Percentiles rank a stretch among this genome's conserved stretches.
These are phyloP conservation scores for Glaucopsyche alexis DNA, from an alignment of 2,888 invertebrate genomes.

Conservation along the genomic window DNA sequence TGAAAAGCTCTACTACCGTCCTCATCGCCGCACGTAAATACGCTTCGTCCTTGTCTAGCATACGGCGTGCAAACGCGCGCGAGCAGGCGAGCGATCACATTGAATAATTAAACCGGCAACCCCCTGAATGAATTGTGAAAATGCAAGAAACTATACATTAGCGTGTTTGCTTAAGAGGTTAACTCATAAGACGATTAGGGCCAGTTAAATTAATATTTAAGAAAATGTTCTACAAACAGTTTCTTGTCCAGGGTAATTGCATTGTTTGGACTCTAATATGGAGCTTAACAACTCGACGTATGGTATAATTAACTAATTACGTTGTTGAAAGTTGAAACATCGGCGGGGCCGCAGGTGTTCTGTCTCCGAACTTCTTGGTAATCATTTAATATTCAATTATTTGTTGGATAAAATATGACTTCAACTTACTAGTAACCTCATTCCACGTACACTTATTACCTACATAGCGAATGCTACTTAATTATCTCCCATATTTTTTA, in stretches of 20 bases:
- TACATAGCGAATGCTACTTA: neutral
- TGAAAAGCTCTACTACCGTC: slow-evolving; percentile 32
- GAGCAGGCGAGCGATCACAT: slow-evolving; percentile 51
- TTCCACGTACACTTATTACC: slow-evolving; percentile 3
- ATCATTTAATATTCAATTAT: slow-evolving; percentile 21
- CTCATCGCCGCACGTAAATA: slow-evolving; percentile 36
- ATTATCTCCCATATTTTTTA: neutral
- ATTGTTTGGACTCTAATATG: slow-evolving; percentile 54
- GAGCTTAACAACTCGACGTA: slow-evolving; percentile 42
- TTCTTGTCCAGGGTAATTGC: slow-evolving; percentile 54
- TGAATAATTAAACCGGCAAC: slow-evolving; percentile 67
- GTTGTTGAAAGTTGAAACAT: neutral
- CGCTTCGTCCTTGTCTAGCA: slow-evolving; percentile 48
- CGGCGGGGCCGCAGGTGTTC: slow-evolving; percentile 9
- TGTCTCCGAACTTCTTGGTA: slow-evolving; percentile 6
- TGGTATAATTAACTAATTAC: slow-evolving; percentile 27
- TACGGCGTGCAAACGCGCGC: slow-evolving; percentile 33
- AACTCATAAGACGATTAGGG: slow-evolving; percentile 55
- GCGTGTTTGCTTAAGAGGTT: slow-evolving; percentile 59
- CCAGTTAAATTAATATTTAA: slow-evolving; percentile 56
- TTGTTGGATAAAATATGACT: neutral
- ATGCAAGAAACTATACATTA: slow-evolving; percentile 59
- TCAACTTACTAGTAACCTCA: slow-evolving; percentile 7
- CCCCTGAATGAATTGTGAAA: slow-evolving; percentile 64
- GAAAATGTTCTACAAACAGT: slow-evolving; percentile 43